These are phyloP conservation scores for Anniella stebbinsi DNA, from an alignment of 2,797 vertebrate genomes.

Conservation along the genomic window DNA sequence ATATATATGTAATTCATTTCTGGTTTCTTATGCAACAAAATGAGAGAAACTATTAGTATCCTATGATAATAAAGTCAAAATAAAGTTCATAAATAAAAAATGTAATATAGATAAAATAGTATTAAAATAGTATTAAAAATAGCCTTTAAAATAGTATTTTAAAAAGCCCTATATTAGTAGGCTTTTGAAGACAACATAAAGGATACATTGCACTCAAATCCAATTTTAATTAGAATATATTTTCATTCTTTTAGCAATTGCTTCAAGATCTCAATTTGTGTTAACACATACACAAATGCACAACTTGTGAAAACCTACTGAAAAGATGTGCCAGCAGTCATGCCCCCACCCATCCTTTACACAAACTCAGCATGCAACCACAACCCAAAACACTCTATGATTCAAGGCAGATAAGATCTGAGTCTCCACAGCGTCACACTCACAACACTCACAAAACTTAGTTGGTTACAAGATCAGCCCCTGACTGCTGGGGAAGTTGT, in stretches of 20 bases:
- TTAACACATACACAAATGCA: background rate
- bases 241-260: background rate
- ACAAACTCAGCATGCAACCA: constrained; percentile 13
- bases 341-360: constrained; percentile 2
- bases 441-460: background rate
- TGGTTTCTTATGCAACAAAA: background rate
- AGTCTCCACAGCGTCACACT: constrained; percentile 24
- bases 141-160: too few species aligned
- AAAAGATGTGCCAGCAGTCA: constrained; percentile 12
- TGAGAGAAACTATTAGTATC: background rate
- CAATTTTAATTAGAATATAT: background rate
- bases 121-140: too few species aligned
- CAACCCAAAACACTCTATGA: constrained; percentile 23
- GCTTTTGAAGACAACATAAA: background rate
- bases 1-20: background rate
- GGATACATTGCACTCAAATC: background rate
- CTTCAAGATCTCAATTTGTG: background rate
- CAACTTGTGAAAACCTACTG: background rate
- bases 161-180: background rate
- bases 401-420: constrained; percentile 39
- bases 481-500: constrained; percentile 56
- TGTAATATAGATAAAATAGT: background rate
- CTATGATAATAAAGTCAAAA: background rate
- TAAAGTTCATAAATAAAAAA: background rate
- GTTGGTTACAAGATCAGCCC: constrained; percentile 37